Conservation (phyloP, 1,140 invertebrate genomes). For the Penaeus chinensis region DNA sequence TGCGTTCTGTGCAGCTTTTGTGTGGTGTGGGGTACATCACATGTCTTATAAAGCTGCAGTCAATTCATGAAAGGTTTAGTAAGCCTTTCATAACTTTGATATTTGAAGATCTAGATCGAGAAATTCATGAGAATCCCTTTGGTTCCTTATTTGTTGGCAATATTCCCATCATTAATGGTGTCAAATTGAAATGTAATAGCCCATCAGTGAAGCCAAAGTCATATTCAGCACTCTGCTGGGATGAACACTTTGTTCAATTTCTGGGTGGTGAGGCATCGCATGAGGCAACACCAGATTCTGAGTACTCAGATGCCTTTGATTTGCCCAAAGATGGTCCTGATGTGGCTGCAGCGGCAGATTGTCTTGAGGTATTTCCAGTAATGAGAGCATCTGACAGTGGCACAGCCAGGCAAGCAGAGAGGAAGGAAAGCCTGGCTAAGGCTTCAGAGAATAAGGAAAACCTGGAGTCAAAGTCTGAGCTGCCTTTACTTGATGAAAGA, state of each 20-base stretch:
- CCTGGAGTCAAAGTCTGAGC: neutral
- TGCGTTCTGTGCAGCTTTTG: conserved; percentile 43
- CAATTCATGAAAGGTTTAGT: conserved; percentile 37
- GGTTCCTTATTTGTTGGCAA: conserved; percentile 52
- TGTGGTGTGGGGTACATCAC: conserved; percentile 51
- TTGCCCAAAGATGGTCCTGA: conserved; percentile 10
- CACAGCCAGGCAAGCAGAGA: neutral
- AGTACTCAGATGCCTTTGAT: conserved; percentile 43
- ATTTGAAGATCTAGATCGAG: conserved; percentile 54
- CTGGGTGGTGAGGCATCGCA: conserved; percentile 28
- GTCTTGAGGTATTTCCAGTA: conserved; percentile 48
- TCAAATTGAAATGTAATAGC: neutral
- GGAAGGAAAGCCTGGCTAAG: neutral
- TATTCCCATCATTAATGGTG: conserved; percentile 35
- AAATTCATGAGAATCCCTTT: conserved; percentile 53
- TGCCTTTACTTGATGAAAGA: neutral
- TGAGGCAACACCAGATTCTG: conserved; percentile 53
- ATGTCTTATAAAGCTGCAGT: conserved; percentile 41
- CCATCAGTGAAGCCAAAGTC: conserved; percentile 2
- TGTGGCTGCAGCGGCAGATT: conserved; percentile 48
- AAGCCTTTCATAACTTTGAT: conserved; percentile 45
- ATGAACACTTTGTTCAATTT: conserved; percentile 51
- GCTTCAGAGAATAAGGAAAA: neutral
- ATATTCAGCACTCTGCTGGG: conserved; percentile 42
- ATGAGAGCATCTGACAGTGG: neutral